Evolutionary conservation across 2,888 invertebrate species (phyloP).

Genomic region (Caenorhabditis sp.): DNA sequence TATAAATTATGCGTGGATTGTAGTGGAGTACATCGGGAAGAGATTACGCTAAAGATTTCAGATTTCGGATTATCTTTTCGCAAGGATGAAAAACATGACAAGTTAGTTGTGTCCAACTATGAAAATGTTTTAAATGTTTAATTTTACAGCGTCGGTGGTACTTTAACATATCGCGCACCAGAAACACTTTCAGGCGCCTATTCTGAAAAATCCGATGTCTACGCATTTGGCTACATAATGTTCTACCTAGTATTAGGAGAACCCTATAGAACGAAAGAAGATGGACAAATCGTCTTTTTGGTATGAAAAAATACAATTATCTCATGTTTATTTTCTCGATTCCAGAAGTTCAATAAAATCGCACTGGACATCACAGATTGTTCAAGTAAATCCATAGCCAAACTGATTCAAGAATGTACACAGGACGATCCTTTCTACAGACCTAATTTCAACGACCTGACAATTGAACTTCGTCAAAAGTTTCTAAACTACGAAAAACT

Average conservation of each 20-base stretch:
- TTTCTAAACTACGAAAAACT: background rate
- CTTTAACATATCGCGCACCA: conserved; percentile 12
- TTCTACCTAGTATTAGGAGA: conserved; percentile 15
- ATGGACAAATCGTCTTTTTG: conserved; percentile 4
- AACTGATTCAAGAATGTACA: background rate
- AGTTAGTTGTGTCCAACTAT: background rate
- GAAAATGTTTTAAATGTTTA: background rate
- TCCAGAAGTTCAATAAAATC: background rate
- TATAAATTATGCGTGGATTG: background rate
- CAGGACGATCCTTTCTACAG: background rate
- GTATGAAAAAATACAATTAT: background rate
- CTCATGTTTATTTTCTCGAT: background rate
- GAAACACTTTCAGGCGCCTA: conserved; percentile 11
- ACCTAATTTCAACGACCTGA: background rate
- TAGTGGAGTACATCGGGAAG: conserved; percentile 3
- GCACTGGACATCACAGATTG: background rate
- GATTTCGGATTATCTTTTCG: conserved; percentile 24
- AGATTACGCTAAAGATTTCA: conserved; percentile 23
- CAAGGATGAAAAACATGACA: conserved; percentile 1
- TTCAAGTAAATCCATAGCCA: background rate
- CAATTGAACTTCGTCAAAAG: background rate
- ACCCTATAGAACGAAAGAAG: conserved; percentile 14
- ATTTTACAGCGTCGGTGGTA: conserved; percentile 6
- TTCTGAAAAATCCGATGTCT: conserved; percentile 33
- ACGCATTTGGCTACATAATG: conserved; percentile 31